Evolutionary conservation across 2,113 vertebrate species (phyloP).

Genomic region (Gymnarchus niloticus): DNA sequence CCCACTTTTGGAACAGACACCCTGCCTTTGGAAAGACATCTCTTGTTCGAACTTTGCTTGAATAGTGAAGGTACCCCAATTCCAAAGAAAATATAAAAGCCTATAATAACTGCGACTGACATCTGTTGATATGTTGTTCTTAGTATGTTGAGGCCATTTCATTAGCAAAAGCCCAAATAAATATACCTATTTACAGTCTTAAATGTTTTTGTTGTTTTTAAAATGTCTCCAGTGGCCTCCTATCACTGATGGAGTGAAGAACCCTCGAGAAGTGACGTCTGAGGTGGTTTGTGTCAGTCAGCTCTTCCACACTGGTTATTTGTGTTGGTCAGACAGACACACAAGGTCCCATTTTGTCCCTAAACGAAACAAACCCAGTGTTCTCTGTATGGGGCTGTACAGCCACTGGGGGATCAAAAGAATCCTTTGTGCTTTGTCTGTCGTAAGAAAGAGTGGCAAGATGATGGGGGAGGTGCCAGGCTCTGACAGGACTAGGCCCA

Average conservation of each 20-base stretch:
- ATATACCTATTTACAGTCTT: no score
- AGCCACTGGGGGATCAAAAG: not conserved
- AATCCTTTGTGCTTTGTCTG: not conserved
- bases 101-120: not conserved
- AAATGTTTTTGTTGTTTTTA: not conserved
- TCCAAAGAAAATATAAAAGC: not conserved
- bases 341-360: not conserved
- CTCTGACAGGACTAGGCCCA: not conserved
- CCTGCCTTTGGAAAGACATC: not conserved
- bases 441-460: not conserved
- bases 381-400: not conserved
- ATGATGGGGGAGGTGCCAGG: not conserved
- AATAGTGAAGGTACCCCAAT: not conserved
- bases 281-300: not conserved
- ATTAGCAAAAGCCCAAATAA: not conserved
- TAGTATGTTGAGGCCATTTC: not conserved
- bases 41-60: not conserved
- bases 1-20: no score
- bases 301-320: not conserved
- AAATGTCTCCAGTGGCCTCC: not conserved
- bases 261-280: not conserved
- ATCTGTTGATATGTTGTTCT: not conserved
- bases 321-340: conserved; percentile 6
- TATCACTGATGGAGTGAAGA: not conserved
- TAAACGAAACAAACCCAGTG: not conserved